phyloP scores from a whole-genome alignment of 2,797 vertebrate genomes.

The Chiroxiphia lanceolata region DNA sequence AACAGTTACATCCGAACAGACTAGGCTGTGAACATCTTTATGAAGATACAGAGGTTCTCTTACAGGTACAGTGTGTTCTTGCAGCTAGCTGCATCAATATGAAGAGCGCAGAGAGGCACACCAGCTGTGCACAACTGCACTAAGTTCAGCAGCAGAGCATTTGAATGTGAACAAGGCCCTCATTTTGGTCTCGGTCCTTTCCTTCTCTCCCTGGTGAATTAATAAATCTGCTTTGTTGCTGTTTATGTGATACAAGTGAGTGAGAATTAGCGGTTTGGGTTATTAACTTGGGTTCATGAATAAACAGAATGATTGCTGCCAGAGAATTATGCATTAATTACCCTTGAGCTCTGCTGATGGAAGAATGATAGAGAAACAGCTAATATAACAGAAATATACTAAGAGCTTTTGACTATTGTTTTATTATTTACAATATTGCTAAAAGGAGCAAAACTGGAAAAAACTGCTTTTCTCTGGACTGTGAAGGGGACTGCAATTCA shows the following conservation, averaged over 20 bases:
- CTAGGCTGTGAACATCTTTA: not conserved
- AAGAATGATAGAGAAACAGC: not conserved
- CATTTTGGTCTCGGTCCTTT: not conserved
- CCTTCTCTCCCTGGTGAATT: not conserved
- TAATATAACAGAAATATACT: not conserved
- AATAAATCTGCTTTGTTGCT: not conserved
- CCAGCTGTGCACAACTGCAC: not conserved
- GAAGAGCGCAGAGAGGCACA: not conserved
- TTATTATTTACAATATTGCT: not conserved
- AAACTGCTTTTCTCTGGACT: not conserved
- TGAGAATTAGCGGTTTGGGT: not conserved
- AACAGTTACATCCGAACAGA: not conserved
- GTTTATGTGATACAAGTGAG: not conserved
- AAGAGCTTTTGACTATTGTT: not conserved
- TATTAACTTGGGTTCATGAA: conserved; percentile 8
- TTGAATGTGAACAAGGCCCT: not conserved
- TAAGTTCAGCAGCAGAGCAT: not conserved
- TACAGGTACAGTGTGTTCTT: not conserved
- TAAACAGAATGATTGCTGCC: not conserved
- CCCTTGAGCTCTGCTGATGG: not conserved
- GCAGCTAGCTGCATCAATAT: not conserved
- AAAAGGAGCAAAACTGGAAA: not conserved
- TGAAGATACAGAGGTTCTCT: not conserved
- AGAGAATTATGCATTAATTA: not conserved
- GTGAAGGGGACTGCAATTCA: not conserved